Conservation (phyloP, 2,797 vertebrate species). For the Leontocebus nigricollis region DNA sequence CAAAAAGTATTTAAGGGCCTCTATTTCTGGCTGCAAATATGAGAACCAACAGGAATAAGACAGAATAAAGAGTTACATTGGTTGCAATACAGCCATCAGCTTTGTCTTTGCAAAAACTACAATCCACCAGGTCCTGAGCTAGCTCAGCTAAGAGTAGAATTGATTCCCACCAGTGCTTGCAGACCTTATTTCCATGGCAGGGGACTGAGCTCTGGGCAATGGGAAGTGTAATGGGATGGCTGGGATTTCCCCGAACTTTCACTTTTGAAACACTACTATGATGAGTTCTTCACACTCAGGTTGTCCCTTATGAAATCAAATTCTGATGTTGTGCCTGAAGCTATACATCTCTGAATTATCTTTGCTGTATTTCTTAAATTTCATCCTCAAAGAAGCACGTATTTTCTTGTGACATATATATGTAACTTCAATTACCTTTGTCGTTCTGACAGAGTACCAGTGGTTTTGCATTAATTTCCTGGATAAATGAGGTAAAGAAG, state of each 20-base stretch:
- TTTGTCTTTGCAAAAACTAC: not conserved
- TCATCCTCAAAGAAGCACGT: not conserved
- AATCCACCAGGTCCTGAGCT: not conserved
- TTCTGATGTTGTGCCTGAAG: not conserved
- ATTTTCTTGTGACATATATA: slow-evolving; percentile 13
- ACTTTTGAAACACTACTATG: not conserved
- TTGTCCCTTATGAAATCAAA: not conserved
- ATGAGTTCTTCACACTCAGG: not conserved
- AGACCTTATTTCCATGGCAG: not conserved
- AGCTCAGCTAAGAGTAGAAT: not conserved
- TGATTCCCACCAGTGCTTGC: not conserved
- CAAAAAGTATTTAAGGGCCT: not conserved
- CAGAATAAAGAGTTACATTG: not conserved
- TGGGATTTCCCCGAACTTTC: not conserved
- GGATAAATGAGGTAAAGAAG: not conserved
- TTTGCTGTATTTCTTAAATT: slow-evolving; percentile 31
- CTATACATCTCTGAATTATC: not conserved
- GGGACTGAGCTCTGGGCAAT: not conserved
- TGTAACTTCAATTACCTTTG: not conserved
- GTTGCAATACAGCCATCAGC: not conserved
- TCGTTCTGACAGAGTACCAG: not conserved
- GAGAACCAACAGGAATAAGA: not conserved
- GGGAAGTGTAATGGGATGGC: not conserved
- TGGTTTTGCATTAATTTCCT: not conserved
- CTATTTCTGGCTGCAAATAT: slow-evolving; percentile 1